Evolutionary conservation across 2,797 vertebrate genomes (phyloP).

Genomic region (Chelmon rostratus): DNA sequence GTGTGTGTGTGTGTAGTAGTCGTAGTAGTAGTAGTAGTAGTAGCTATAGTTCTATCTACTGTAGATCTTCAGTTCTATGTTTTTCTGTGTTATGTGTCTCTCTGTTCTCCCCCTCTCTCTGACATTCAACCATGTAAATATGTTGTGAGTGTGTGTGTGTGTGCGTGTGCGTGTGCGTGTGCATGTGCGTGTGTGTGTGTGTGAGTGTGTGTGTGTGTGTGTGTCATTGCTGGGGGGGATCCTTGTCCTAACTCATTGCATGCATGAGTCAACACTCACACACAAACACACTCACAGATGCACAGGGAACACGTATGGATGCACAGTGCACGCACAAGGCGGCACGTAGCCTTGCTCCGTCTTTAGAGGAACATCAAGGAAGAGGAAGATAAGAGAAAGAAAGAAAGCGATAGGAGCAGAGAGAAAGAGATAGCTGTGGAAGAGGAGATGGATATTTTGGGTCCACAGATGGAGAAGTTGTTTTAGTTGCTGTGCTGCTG

Average conservation of each 20-base stretch:
- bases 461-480: slow-evolving; percentile 22
- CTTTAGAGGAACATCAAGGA: slow-evolving; percentile 12
- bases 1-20: neutral
- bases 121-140: slow-evolving; percentile 38
- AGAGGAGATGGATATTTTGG: slow-evolving; percentile 10
- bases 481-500: slow-evolving; percentile 25
- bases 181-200: slow-evolving; percentile 5
- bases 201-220: slow-evolving; percentile 37
- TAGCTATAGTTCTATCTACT: slow-evolving; percentile 20
- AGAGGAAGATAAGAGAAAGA: neutral
- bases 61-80: no score
- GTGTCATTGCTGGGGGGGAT: slow-evolving; percentile 62
- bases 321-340: neutral
- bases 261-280: slow-evolving; percentile 67
- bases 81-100: neutral
- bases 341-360: neutral
- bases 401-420: neutral
- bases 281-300: slow-evolving; percentile 49
- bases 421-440: neutral
- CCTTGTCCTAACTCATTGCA: slow-evolving; percentile 66
- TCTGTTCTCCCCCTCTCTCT: slow-evolving; percentile 23
- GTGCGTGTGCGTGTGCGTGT: neutral
- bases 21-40: neutral
- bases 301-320: slow-evolving; percentile 31
- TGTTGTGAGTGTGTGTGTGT: slow-evolving; percentile 26